A percentile compares a stretch with the other conserved stretches of the same genome.
These are phyloP conservation scores for Poecilia velifera DNA, from an alignment of 2,797 vertebrate genomes.

Conservation along the genomic window DNA sequence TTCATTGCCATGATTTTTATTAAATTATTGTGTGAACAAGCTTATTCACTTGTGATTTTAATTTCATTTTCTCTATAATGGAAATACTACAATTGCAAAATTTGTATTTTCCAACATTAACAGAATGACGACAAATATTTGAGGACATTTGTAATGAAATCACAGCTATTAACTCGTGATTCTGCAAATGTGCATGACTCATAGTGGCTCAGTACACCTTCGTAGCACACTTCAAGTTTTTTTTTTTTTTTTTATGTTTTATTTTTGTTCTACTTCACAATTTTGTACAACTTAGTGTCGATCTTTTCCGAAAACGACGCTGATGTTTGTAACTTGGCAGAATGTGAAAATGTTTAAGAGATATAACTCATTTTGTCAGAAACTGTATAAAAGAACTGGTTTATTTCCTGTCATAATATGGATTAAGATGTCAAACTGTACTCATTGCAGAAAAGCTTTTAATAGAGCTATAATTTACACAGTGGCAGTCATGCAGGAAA, in stretches of 20 bases:
- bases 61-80: no score
- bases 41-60: no score
- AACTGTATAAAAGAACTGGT: not conserved
- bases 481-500: slow-evolving; percentile 28
- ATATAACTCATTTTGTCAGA: not conserved
- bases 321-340: not conserved
- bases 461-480: slow-evolving; percentile 42
- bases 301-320: not conserved
- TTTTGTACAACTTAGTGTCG: not conserved
- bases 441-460: slow-evolving; percentile 5
- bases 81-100: no score
- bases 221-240: not conserved
- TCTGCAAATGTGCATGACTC: not conserved
- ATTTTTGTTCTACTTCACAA: not conserved
- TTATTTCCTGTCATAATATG: slow-evolving; percentile 14
- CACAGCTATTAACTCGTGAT: rapidly evolving
- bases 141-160: no score
- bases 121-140: no score
- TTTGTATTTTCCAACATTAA: no score
- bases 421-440: slow-evolving; percentile 39
- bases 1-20: no score
- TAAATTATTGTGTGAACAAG: no score
- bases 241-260: not conserved
- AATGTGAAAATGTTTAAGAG: not conserved
- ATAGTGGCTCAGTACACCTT: not conserved